Evolutionary conservation across 2,888 invertebrate genomes (phyloP), one percentile per base, ranked within the genome.

Genomic region (Eristalinus sepulchralis): DNA sequence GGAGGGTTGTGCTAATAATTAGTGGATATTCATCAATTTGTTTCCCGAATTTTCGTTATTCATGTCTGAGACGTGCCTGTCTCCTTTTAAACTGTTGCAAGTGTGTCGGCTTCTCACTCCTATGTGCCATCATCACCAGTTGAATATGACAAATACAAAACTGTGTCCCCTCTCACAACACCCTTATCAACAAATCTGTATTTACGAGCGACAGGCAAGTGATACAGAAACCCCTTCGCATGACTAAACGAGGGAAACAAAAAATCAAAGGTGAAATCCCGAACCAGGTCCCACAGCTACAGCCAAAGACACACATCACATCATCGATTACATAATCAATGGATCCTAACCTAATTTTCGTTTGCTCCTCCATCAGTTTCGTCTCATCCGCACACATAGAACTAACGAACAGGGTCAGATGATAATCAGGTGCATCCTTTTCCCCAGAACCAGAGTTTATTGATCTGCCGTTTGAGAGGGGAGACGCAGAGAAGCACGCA

Each of bases 281-380:
- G 11, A 24, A n/a, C 1, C 47, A 6, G 17, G 47, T 47, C 47
- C 47, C 47, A 20, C 47, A 47, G 47, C 8, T 2, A 47, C n/a
- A n/a, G n/a, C 13, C 2, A 11, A 24, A 9, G 27, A 24, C 24
- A 17, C 17, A 66, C 59, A 55, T 66, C 66, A 76, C 59, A 33
- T 63, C 22, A 47, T 47, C 59, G 24, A 67, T 63, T 72, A 31
- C 33, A 39, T 59, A 76, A 66, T 59, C 59, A 31, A 22, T 67
- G 76, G 59, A 34, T 47, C 67, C 59, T 76, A 47, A 67, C 76
- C 76, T 47, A 67, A 66, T 47, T 67, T 31, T 47, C 34, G 8
- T 47, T 1, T 17, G n/a, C 47, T n/a, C 4, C n/a, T 13, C 13
- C 17, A n/a, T n/a, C 5, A 27, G 27, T 5, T 27, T 27, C 27